Evolutionary conservation across 2,113 vertebrate species (phyloP).

Genomic region (Mionectes macconnelli): DNA sequence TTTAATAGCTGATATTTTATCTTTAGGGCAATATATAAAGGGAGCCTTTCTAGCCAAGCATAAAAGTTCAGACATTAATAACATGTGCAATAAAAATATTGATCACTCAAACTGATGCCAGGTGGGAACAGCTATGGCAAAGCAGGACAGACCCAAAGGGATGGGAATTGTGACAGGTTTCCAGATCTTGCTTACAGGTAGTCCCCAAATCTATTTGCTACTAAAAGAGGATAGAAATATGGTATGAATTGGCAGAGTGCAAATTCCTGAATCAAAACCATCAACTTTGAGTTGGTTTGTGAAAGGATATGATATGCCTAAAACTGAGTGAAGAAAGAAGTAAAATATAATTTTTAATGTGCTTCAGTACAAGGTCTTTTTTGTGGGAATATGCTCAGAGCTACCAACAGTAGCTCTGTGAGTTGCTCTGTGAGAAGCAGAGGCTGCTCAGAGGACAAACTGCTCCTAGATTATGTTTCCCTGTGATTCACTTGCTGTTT

Average conservation of each 20-base stretch:
- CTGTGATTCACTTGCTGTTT: not conserved
- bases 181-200: not conserved
- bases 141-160: not conserved
- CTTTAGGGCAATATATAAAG: conserved; percentile 56
- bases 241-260: not conserved
- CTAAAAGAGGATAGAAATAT: not conserved
- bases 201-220: not conserved
- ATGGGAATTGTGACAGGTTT: not conserved
- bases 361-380: not conserved
- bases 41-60: not conserved
- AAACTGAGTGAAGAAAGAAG: not conserved
- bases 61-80: not conserved
- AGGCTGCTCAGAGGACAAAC: not conserved
- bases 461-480: conserved; percentile 8
- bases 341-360: not conserved
- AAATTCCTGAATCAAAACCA: not conserved
- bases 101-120: not conserved
- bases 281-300: not conserved
- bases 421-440: rapidly evolving
- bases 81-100: not conserved
- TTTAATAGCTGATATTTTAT: conserved; percentile 52
- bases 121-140: not conserved
- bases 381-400: not conserved
- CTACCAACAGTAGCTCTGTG: too few relatives aligned
- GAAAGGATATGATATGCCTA: not conserved